Conservation (phyloP, 2,113 vertebrate species). For the Anas platyrhynchos region DNA sequence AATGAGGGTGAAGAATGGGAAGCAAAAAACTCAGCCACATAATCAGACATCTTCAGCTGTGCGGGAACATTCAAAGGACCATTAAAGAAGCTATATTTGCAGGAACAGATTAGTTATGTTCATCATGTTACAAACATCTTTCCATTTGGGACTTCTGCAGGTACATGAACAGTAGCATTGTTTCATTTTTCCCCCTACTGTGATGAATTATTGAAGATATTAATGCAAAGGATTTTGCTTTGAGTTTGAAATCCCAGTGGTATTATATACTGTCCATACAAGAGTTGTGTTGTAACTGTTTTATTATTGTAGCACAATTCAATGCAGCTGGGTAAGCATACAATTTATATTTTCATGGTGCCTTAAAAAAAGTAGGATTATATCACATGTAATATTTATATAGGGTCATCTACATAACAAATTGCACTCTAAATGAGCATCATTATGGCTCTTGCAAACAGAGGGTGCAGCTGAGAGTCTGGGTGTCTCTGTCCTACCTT, state of each 20-base stretch:
- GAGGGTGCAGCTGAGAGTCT: accelerated
- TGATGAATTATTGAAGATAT: background rate
- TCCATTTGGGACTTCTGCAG: background rate
- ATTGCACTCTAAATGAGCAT: background rate
- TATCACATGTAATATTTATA: background rate
- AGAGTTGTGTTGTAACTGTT: background rate
- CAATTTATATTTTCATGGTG: background rate
- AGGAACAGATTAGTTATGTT: background rate
- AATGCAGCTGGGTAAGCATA: background rate
- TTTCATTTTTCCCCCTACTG: background rate
- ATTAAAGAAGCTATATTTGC: background rate
- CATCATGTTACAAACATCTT: background rate
- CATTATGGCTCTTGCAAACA: background rate
- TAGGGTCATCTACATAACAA: background rate
- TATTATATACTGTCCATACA: background rate
- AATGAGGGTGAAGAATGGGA: background rate
- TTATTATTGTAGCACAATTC: background rate
- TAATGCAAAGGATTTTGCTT: background rate
- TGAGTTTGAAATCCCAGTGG: background rate
- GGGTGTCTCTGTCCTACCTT: background rate
- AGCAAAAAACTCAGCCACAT: background rate
- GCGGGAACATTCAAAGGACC: background rate
- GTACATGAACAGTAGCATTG: background rate
- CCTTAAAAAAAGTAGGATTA: background rate
- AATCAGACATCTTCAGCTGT: background rate